Evolutionary conservation across 2,888 invertebrate genomes (phyloP).

Genomic region (Leucoma salicis): DNA sequence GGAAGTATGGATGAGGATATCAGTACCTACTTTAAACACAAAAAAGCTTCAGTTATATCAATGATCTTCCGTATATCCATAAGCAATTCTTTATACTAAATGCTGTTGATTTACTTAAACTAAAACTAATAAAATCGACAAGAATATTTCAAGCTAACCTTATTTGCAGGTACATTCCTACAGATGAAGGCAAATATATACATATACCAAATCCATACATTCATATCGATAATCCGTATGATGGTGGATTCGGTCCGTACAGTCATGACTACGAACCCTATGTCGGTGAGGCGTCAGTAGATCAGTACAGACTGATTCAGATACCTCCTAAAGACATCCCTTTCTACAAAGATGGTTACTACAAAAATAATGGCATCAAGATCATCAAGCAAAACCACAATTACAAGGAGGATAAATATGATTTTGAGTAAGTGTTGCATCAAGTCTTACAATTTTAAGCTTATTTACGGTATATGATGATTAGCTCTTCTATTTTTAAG

Average conservation of each 20-base stretch:
- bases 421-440: constrained; percentile 77
- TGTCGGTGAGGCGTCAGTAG: constrained; percentile 69
- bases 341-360: constrained; percentile 75
- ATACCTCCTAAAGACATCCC: constrained; percentile 63
- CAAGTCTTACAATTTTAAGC: too few relatives aligned
- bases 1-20: too few relatives aligned
- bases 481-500: too few relatives aligned
- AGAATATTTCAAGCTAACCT: too few relatives aligned
- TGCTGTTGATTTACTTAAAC: too few relatives aligned
- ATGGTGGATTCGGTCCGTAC: constrained; percentile 71
- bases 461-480: too few relatives aligned
- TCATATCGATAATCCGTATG: constrained; percentile 76
- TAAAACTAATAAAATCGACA: too few relatives aligned
- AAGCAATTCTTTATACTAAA: too few relatives aligned
- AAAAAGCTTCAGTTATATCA: too few relatives aligned
- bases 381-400: constrained; percentile 74
- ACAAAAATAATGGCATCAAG: constrained; percentile 78
- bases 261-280: constrained; percentile 72
- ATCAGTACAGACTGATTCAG: constrained; percentile 59
- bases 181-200: constrained; percentile 75
- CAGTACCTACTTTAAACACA: too few relatives aligned
- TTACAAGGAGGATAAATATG: constrained; percentile 76
- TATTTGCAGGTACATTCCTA: constrained; percentile 66
- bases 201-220: constrained; percentile 80
- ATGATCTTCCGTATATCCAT: too few relatives aligned